These are phyloP conservation scores for Uria aalge DNA, from an alignment of 2,113 vertebrate genomes.

Conservation along the genomic window DNA sequence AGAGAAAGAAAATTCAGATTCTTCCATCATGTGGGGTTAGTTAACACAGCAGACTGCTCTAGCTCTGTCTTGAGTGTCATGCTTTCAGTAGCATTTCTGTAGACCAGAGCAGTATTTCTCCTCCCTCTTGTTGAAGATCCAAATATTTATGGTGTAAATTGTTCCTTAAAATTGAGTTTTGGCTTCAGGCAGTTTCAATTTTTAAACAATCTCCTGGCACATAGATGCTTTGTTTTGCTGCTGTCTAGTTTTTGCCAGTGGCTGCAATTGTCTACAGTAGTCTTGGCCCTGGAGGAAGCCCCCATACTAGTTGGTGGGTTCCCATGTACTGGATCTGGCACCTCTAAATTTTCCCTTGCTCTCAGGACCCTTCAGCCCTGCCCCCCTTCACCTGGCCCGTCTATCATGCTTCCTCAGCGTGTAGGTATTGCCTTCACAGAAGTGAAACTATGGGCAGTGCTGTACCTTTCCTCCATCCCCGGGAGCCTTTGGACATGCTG, in stretches of 20 bases:
- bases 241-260: background rate
- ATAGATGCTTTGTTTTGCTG: background rate
- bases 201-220: background rate
- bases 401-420: background rate
- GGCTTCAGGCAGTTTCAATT: background rate
- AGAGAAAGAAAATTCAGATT: background rate
- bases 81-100: background rate
- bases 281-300: background rate
- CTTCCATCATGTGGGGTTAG: background rate
- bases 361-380: background rate
- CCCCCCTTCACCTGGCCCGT: background rate
- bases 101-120: background rate
- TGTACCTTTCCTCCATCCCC: background rate
- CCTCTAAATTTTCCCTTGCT: background rate
- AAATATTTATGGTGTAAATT: slow-evolving; percentile 9
- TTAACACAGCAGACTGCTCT: background rate
- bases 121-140: background rate
- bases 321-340: background rate
- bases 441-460: background rate
- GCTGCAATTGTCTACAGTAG: background rate
- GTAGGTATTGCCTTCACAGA: fast-evolving
- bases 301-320: background rate
- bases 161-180: background rate
- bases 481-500: background rate
- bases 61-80: background rate